Conservation (phyloP, 2,888 invertebrate species). For the Hofmannophila pseudospretella region DNA sequence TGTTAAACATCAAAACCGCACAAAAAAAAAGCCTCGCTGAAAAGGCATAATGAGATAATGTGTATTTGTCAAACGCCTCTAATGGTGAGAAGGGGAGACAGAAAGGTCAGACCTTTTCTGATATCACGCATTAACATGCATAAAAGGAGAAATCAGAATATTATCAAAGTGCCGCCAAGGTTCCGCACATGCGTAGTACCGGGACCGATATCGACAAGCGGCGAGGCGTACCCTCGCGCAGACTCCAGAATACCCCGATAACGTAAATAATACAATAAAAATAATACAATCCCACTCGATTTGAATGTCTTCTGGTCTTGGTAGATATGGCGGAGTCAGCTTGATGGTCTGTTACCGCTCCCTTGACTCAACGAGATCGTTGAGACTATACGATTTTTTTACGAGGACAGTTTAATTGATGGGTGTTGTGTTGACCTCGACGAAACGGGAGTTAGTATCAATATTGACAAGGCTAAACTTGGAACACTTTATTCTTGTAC, state of each 20-base stretch:
- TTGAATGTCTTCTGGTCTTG: conserved; percentile 48
- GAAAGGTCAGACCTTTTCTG: conserved; percentile 48
- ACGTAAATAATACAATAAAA: conserved; percentile 71
- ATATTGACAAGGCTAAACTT: conserved; percentile 25
- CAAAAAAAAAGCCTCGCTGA: not conserved
- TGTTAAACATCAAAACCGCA: too few relatives aligned
- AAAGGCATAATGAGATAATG: conserved; percentile 16
- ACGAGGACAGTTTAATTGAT: conserved; percentile 38
- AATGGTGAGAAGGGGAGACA: conserved; percentile 33
- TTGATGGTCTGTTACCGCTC: conserved; percentile 32
- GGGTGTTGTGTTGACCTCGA: conserved; percentile 27
- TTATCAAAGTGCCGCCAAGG: conserved; percentile 44
- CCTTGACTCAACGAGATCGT: conserved; percentile 26
- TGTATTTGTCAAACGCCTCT: conserved; percentile 33
- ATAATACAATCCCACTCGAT: conserved; percentile 60
- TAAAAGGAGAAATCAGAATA: conserved; percentile 69
- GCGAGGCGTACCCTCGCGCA: conserved; percentile 34
- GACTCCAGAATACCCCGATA: conserved; percentile 45
- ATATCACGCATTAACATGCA: conserved; percentile 63
- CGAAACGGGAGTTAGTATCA: conserved; percentile 25
- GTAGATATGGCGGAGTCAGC: conserved; percentile 22
- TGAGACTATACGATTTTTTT: conserved; percentile 29
- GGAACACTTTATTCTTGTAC: too few relatives aligned
- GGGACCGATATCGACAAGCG: conserved; percentile 51
- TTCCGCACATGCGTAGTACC: conserved; percentile 67